These are phyloP conservation scores for Clarias laeviceps DNA, from an alignment of 2,797 vertebrate species.

Conservation along the genomic window DNA sequence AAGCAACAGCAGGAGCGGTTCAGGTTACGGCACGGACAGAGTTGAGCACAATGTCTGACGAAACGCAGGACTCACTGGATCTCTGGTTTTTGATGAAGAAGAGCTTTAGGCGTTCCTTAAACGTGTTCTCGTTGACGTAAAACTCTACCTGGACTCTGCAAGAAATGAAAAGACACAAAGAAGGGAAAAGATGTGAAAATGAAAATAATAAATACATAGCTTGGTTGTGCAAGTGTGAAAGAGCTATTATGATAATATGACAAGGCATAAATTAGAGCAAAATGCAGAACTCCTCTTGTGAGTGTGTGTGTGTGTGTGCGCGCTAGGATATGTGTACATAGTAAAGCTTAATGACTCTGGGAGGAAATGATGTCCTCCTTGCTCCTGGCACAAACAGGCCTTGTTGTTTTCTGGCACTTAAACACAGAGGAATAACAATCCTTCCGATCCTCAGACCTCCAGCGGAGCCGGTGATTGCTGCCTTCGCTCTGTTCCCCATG, in stretches of 20 bases:
- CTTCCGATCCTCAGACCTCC: constrained; percentile 55
- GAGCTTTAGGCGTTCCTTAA: constrained; percentile 86
- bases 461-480: constrained; percentile 60
- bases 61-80: constrained; percentile 82
- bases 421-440: constrained; percentile 78
- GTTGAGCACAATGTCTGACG: not conserved
- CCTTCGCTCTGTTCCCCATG: constrained; percentile 36
- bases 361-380: constrained; percentile 70
- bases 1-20: not conserved
- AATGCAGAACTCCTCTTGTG: constrained; percentile 25
- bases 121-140: constrained; percentile 87
- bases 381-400: constrained; percentile 64
- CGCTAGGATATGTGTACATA: constrained; percentile 36
- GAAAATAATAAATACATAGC: constrained; percentile 20
- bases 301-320: constrained; percentile 50
- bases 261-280: constrained; percentile 62
- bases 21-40: not conserved
- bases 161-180: constrained; percentile 33
- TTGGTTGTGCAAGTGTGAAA: not conserved
- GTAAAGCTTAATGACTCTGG: constrained; percentile 64
- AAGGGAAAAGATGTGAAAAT: constrained; percentile 5
- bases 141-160: constrained; percentile 84
- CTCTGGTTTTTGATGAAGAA: constrained; percentile 91
- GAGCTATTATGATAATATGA: constrained; percentile 62
- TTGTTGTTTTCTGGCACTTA: constrained; percentile 70